Base-by-base conservation (phyloP, 2,797 vertebrate species). In the Cyclopterus lumpus region DNA sequence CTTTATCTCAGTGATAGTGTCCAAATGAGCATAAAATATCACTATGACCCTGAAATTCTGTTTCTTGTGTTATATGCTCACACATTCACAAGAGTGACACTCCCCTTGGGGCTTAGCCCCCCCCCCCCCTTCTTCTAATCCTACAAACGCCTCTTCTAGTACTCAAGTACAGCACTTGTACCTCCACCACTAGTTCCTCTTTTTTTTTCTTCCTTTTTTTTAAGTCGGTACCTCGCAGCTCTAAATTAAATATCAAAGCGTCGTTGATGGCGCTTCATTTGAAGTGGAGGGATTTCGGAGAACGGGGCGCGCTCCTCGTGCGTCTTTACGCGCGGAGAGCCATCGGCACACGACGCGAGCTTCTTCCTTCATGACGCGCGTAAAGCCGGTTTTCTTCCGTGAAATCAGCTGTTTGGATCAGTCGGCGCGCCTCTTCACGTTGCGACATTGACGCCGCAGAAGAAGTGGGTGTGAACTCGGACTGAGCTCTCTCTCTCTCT, bases 391-490 rank as follows among this genome's bases (percentile, higher is more conserved):
- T 12, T 2, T 3, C 0, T 9, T 26, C 2, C 1, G 22, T 48
- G 11, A 40, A 53, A 55, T 48, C 38, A 34, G 51, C 51, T 42
- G 62, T 57, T 69, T 48, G 8, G 10, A 6, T 53, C 6, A 10
- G 4, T 8, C 36, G 3, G 10, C 20, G 15, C 16, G 42, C 2
- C 28, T 66, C 68, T 6, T n/a, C 28, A 3, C 7, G 68, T 73
- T 68, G 66, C 63, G 54, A 68, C 62, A 78, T 26, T 18, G 1
- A 0, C 15, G 8, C 3, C 11, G 1, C 55, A 30, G 18, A 58
- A 6, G 28, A n/a, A 48, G 69, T 67, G 81, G 75, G 83, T 77
- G 78, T 59, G 18, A 57, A 67, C 61, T 1, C 9, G 16, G 16
- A 36, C 5, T n/a, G 16, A 68, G 15, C 38, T 40, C 54, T 28